A percentile compares a stretch with the other conserved stretches of the same genome.
phyloP scores from a whole-genome alignment of 2,797 vertebrate genomes.

The Cossypha dichroa region DNA sequence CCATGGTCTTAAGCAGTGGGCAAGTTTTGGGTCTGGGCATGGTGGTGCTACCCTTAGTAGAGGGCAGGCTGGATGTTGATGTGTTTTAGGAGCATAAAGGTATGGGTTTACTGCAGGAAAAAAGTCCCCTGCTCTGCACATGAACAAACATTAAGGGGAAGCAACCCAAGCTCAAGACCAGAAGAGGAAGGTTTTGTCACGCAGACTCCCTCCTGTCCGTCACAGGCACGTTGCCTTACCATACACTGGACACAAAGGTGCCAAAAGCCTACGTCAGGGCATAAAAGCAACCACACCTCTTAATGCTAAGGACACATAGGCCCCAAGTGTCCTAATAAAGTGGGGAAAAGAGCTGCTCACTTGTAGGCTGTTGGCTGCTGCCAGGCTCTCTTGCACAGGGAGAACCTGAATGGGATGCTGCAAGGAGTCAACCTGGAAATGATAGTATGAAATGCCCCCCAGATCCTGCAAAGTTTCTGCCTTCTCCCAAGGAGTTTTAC shows the following conservation, averaged over 20 bases:
- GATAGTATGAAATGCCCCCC: neutral
- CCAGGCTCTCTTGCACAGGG: neutral
- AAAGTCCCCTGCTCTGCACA: neutral
- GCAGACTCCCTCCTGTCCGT: accelerated
- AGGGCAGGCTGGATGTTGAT: neutral
- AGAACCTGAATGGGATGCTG: neutral
- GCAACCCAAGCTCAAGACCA: neutral
- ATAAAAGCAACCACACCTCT: neutral
- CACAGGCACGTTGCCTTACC: accelerated
- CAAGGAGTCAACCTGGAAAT: neutral
- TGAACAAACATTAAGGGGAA: neutral
- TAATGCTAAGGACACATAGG: neutral
- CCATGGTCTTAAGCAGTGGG: accelerated
- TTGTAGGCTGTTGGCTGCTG: neutral
- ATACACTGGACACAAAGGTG: neutral
- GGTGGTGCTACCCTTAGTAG: neutral
- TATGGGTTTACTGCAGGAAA: accelerated
- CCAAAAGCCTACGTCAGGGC: neutral
- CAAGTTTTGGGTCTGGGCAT: neutral
- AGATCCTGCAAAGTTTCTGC: neutral
- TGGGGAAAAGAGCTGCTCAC: neutral
- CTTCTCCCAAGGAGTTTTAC: neutral
- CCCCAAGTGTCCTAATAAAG: neutral
- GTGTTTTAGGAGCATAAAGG: neutral
- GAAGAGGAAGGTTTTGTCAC: neutral